Evolutionary conservation across 2,888 invertebrate genomes (phyloP), one percentile per base, ranked within the genome.

Genomic region (Branchellion lobata): DNA sequence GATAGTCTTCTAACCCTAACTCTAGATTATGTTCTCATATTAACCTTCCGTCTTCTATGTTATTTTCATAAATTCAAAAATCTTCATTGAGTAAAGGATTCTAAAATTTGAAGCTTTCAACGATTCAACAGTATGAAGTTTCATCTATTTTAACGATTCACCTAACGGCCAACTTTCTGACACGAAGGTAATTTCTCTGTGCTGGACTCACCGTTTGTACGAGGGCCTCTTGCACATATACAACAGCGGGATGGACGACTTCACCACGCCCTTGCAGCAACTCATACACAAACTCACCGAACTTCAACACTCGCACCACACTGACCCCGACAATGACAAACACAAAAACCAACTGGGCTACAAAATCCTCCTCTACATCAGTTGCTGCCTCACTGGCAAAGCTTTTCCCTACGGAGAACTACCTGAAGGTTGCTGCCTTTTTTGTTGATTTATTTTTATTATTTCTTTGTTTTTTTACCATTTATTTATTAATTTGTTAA

Each of bases 361-460:
- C 85, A 93, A 93, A 82, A 88, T 95, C 82, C 88, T 95, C 76
- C 93, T 95, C 1, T 95, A 94, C 85, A 91, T 94, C 40, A 93
- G 93, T 81, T 93, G 94, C 83, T 94, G 94, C 85, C 89, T 95
- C 82, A 92, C 93, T n/a, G 95, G 94, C 0, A 89, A 93, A 80
- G 93, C 92, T 0, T 95, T 93, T 88, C 94, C 94, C 0, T 86
- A 88, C 76, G 94, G 94, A 0, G 91, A 79, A 24, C 24, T 65
- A 18, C 29, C 27, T 18, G 36, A 5, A 24, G 40, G 69, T 69
- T 69, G 69, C 2, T 69, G n/a, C n/a, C n/a, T n/a, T n/a, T 5
- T 31, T 31, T 8, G 34, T 27, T 69, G 31, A n/a, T 69, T 33
- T 31, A 69, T 69, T 69, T 29, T 8, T 3, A 34, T 29, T 21